These are phyloP conservation scores for Allobates femoralis DNA, from an alignment of 2,797 vertebrate species.

Conservation along the genomic window DNA sequence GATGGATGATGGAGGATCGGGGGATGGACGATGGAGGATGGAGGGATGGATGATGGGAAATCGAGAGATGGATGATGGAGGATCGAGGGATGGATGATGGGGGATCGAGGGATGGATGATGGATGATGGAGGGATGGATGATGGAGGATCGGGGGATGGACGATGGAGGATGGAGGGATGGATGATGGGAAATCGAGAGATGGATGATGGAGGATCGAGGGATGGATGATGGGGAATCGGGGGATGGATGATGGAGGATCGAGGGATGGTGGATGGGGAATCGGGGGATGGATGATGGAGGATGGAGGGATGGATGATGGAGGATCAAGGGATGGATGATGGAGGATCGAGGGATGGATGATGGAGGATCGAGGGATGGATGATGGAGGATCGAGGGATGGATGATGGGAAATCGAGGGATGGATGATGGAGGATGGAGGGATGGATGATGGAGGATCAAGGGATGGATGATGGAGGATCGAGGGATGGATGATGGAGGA, in stretches of 20 bases:
- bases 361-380: constrained; percentile 32
- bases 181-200: constrained; percentile 29
- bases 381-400: no score
- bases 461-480: constrained; percentile 24
- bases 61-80: constrained; percentile 34
- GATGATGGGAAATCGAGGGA: no score
- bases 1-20: constrained; percentile 25
- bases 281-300: constrained; percentile 33
- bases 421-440: constrained; percentile 34
- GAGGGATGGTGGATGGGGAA: no score
- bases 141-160: no score
- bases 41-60: constrained; percentile 34
- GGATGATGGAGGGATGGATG: constrained; percentile 39
- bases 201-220: constrained; percentile 34
- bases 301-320: constrained; percentile 41
- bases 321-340: constrained; percentile 35
- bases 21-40: no score
- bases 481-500: constrained; percentile 35
- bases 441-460: constrained; percentile 33
- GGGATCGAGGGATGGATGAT: constrained; percentile 39
- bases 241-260: constrained; percentile 24
- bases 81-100: constrained; percentile 41
- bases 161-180: no score
- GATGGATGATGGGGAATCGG: constrained; percentile 35
- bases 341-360: constrained; percentile 39